Evolutionary conservation across 2,797 vertebrate species (phyloP).

Genomic region (Hephaestus fuliginosus): DNA sequence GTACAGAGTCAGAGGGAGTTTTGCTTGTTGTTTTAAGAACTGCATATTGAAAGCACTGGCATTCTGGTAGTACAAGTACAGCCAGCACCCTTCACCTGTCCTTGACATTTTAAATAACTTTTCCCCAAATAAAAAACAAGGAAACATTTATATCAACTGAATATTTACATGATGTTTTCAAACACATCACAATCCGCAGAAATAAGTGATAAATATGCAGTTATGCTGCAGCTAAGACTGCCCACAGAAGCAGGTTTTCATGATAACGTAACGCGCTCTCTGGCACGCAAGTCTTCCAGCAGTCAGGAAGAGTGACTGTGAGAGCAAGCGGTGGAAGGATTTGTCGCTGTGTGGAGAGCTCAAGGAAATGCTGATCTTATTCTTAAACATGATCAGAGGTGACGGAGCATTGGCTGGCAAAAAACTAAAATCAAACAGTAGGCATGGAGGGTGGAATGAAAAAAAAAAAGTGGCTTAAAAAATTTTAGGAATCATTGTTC

Average conservation of each 20-base stretch:
- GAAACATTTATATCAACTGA: no score
- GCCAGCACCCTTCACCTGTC: not conserved
- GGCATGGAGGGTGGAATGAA: not conserved
- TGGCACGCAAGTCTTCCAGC: not conserved
- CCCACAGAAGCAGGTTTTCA: not conserved
- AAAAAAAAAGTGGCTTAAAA: not conserved
- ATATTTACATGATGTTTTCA: not conserved
- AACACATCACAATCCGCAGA: not conserved
- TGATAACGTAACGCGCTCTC: not conserved
- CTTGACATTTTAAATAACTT: not conserved
- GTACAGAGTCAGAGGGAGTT: not conserved
- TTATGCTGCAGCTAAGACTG: not conserved
- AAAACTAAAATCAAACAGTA: not conserved
- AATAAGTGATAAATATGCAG: not conserved
- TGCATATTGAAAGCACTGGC: not conserved
- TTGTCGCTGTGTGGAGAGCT: not conserved
- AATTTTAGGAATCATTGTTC: no score
- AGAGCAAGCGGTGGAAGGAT: not conserved
- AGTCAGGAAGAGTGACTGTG: not conserved
- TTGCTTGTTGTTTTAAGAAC: not conserved
- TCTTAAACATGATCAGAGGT: not conserved
- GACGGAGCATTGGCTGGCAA: not conserved
- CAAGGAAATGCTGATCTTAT: not conserved
- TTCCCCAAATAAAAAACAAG: not conserved
- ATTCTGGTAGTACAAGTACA: not conserved